phyloP scores from a whole-genome alignment of 2,113 vertebrate genomes.

The Rostratula benghalensis region DNA sequence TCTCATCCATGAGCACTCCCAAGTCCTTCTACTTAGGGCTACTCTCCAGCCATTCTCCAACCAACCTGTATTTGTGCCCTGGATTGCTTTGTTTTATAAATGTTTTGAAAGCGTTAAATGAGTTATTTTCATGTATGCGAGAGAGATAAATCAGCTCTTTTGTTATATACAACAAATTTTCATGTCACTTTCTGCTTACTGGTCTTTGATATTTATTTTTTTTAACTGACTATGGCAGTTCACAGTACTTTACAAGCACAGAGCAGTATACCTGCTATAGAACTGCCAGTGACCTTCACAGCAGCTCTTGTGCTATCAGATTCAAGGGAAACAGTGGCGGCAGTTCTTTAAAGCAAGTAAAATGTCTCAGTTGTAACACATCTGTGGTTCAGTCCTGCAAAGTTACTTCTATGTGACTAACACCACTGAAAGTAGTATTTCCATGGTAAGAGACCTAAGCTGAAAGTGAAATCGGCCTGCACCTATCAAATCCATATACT shows the following conservation, averaged over 20 bases:
- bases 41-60: too few species aligned
- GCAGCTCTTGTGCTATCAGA: background rate
- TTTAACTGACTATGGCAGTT: background rate
- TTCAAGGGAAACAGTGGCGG: background rate
- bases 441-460: background rate
- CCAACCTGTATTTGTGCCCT: too few species aligned
- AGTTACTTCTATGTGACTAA: background rate
- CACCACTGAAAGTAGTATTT: background rate
- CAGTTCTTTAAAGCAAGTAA: background rate
- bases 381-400: background rate
- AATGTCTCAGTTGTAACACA: background rate
- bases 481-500: background rate
- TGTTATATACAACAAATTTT: background rate
- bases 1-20: too few species aligned
- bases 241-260: background rate
- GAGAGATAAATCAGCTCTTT: background rate
- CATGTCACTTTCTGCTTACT: background rate
- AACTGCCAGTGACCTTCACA: background rate
- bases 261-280: background rate
- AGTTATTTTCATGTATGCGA: background rate
- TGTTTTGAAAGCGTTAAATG: background rate
- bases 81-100: too few species aligned
- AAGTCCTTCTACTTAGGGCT: too few species aligned
- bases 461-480: background rate
- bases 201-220: constrained; percentile 13